Conservation (phyloP, 2,888 invertebrate species). For the Euplagia quadripunctaria region DNA sequence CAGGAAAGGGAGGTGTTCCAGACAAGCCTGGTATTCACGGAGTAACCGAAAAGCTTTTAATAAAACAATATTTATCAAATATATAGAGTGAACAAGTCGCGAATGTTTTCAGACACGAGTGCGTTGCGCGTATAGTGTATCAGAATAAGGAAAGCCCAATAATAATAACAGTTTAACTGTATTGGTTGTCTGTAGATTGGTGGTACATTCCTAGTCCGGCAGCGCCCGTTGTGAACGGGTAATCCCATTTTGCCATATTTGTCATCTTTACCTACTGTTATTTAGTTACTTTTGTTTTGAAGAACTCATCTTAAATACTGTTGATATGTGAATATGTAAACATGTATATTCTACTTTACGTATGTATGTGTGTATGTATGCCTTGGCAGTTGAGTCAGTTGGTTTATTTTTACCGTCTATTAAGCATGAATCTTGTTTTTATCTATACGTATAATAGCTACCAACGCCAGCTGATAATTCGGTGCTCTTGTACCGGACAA, state of each 20-base stretch:
- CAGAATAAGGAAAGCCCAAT: not conserved
- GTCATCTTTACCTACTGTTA: not conserved
- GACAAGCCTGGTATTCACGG: not conserved
- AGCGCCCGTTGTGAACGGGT: not conserved
- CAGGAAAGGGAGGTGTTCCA: not conserved
- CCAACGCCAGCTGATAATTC: conserved; percentile 44
- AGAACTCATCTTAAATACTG: not conserved
- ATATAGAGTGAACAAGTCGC: not conserved
- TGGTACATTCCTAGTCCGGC: not conserved
- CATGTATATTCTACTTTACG: not conserved
- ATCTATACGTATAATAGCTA: conserved; percentile 27
- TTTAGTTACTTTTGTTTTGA: not conserved
- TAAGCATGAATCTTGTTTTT: conserved; percentile 15
- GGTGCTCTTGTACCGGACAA: conserved; percentile 49
- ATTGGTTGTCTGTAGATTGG: not conserved
- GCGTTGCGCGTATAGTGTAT: not conserved
- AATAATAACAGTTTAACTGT: not conserved
- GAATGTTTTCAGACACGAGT: not conserved
- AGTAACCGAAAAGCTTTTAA: not conserved
- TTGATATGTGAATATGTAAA: not conserved
- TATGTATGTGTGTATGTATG: not conserved
- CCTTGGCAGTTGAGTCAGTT: conserved; percentile 27
- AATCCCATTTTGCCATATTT: not conserved
- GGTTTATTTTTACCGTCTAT: conserved; percentile 16
- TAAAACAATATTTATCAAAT: not conserved